Base-by-base conservation (phyloP, 2,113 vertebrate species). In the Haemorhous mexicanus region DNA sequence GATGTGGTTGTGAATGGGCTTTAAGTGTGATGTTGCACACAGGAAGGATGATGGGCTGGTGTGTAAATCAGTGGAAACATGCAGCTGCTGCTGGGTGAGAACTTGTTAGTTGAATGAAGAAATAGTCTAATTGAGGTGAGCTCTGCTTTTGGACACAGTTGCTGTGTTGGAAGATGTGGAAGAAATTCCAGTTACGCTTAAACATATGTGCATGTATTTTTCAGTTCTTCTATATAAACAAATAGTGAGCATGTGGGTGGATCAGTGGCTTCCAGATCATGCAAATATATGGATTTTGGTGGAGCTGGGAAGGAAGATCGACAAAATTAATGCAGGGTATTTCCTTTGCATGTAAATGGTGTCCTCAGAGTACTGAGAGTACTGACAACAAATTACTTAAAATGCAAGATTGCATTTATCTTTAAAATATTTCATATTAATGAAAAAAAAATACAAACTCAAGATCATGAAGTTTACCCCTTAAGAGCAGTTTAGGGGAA, bases 281-380 rank as follows among this genome's bases (percentile, higher is more conserved):
- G 92, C 89, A 94, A 93, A 97, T 94, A 33, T 43, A 80, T 84
- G 88, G 83, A 81, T 81, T 84, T 97, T 94, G 76, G 52, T 90
- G 92, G 93, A 89, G 75, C 93, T 95, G 85, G 68, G 79, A 90
- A 87, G 87, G 72, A 79, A 88, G 64, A 91, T 44, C 0, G 6
- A 46, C 75, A 93, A 49, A 88, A 85, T 76, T 61, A 83, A 83
- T 73, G 58, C 79, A 58, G 47, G 68, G 21, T 91, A 43, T 56
- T 92, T 93, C 49, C 64, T 93, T 90, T 89, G 41, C 53, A 84
- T 94, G 80, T 70, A 94, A 96, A 92, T 70, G 27, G 27, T 84
- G n/a, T 89, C 91, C 53, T 96, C 59, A 47, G 66, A 73, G 37
- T 35, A 59, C 69, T 84, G 84, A 55, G 49, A 53, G 39, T 33